Evolutionary conservation across 2,888 invertebrate species (phyloP).

Genomic region (Sylvicola cinctus): DNA sequence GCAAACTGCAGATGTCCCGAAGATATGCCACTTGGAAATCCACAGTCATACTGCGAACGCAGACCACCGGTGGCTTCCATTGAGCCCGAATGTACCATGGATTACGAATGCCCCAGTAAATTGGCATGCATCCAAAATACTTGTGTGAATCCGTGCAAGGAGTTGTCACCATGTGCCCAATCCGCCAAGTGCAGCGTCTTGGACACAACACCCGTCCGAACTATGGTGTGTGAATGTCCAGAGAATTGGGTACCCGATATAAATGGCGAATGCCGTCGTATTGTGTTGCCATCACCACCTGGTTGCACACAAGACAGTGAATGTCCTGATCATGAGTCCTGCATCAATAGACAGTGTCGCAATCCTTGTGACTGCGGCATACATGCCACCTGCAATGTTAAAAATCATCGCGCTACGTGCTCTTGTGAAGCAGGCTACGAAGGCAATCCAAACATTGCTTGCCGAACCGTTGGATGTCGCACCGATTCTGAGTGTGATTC

Average conservation of each 20-base stretch:
- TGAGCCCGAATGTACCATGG: conserved; percentile 50
- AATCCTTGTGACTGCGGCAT: conserved; percentile 77
- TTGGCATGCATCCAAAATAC: conserved; percentile 59
- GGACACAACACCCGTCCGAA: conserved; percentile 67
- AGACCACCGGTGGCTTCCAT: conserved; percentile 23
- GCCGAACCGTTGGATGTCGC: conserved; percentile 62
- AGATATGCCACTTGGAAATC: conserved; percentile 57
- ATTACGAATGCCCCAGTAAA: conserved; percentile 60
- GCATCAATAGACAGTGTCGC: conserved; percentile 67
- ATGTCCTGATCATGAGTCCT: conserved; percentile 58
- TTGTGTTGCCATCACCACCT: conserved; percentile 42
- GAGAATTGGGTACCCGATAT: conserved; percentile 65
- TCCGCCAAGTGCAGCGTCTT: conserved; percentile 62
- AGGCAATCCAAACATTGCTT: conserved; percentile 68
- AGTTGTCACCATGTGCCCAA: conserved; percentile 52
- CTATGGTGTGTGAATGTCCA: conserved; percentile 74
- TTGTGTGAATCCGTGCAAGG: conserved; percentile 60
- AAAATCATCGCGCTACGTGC: conserved; percentile 69
- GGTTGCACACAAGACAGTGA: conserved; percentile 65
- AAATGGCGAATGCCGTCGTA: conserved; percentile 55
- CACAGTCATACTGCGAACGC: conserved; percentile 51
- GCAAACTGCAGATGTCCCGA: conserved; percentile 69
- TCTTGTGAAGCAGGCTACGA: conserved; percentile 67
- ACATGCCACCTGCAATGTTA: conserved; percentile 61
- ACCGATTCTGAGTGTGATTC: conserved; percentile 66